Base-by-base conservation (phyloP, 2,888 invertebrate species). In the Hypercompe scribonia region DNA sequence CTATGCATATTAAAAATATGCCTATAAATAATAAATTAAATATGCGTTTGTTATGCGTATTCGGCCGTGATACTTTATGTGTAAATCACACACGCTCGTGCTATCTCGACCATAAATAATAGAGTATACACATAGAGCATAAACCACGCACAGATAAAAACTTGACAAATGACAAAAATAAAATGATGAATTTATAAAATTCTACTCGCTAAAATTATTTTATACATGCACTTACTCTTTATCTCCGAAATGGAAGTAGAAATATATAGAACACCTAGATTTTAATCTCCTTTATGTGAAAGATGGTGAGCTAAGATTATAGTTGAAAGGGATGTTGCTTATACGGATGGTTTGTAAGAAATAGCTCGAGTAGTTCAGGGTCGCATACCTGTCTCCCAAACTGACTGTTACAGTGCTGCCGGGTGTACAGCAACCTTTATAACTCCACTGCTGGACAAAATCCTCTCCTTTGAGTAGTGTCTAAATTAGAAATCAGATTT, bases 151-250 rank as follows among this genome's bases (percentile, higher is more conserved):
- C 71, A 77, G 76, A 76, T 80, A 75, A 83, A 80, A 83, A 81
- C 83, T 83, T 78, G 72, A 77, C 77, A 74, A 33, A n/a, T 50
- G 24, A n/a, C 76, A 83, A 80, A 83, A 83, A 83, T 83, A 80
- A 75, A 80, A 78, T 74, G 28, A 54, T 54, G 50, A 54, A 54
- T 54, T 10, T 50, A 50, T 50, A 24, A 50, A 50, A 0, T 1
- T 24, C 24, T 2, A 50, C 50, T 24, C 7, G 24, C 8, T 11
- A 39, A 1, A 39, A 11, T 7, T 39, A 10, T 39, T 39, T 36
- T 36, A 8, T 36, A 36, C 36, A 36, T 36, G 36, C 36, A 36
- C 36, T 36, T 7, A 36, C 36, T 46, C 21, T 21, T 46, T 5
- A 2, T 15, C 18, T 18, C 15, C 15, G 7, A 46, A 50, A 21